Conservation (phyloP, 2,797 vertebrate genomes). For the Acanthornis magna region DNA sequence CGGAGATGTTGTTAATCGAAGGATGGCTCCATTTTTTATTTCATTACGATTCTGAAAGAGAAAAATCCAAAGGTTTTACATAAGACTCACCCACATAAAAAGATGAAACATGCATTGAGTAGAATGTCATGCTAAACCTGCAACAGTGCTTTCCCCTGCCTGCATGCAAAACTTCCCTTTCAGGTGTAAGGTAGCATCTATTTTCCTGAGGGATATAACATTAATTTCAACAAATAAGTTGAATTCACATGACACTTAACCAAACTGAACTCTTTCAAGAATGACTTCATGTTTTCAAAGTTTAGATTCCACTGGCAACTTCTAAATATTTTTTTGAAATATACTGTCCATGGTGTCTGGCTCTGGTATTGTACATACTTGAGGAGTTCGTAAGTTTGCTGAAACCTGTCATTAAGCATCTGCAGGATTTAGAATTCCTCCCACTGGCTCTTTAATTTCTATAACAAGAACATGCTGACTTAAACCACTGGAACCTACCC, state of each 20-base stretch:
- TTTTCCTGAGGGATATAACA: not conserved
- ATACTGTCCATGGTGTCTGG: not conserved
- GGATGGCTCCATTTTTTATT: constrained; percentile 97
- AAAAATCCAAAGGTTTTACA: constrained; percentile 18
- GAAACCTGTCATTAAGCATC: constrained; percentile 63
- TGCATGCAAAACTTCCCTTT: not conserved
- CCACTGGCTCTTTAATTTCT: constrained; percentile 31
- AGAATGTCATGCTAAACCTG: not conserved
- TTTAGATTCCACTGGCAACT: constrained; percentile 12
- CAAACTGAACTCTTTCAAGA: not conserved
- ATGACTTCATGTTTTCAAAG: not conserved
- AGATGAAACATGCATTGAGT: not conserved
- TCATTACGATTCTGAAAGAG: constrained; percentile 93
- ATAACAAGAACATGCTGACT: constrained; percentile 55
- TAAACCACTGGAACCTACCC: constrained; percentile 44
- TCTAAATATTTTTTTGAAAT: not conserved
- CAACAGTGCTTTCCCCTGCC: not conserved
- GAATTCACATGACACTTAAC: not conserved
- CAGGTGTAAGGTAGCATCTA: not conserved
- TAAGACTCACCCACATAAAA: not conserved
- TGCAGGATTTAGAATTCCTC: constrained; percentile 31
- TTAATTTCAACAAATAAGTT: not conserved
- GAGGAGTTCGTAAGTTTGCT: not conserved
- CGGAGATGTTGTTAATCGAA: constrained; percentile 91
- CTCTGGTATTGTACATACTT: not conserved